Percentiles rank a stretch among this genome's conserved stretches.
Evolutionary conservation across 2,888 invertebrate species (phyloP).

Genomic region (Chelonus formosanus): DNA sequence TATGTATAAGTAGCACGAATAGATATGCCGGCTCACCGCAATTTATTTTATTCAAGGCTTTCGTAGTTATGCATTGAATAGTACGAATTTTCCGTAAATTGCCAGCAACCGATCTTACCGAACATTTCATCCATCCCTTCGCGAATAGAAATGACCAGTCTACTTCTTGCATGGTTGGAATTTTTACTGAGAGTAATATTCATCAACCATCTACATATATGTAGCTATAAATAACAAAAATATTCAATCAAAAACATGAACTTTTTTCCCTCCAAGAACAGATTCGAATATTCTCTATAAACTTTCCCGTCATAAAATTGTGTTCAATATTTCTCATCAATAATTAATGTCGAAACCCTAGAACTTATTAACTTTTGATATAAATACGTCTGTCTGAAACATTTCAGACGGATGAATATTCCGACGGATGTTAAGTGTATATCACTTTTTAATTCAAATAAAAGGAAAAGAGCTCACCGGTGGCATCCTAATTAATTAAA

Average conservation of each 20-base stretch:
- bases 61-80: constrained; percentile 56
- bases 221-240: not conserved
- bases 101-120: constrained; percentile 38
- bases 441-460: too few relatives aligned
- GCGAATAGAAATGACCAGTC: constrained; percentile 53
- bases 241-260: too few relatives aligned
- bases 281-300: too few relatives aligned
- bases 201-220: not conserved
- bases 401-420: too few relatives aligned
- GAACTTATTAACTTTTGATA: too few relatives aligned
- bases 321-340: too few relatives aligned
- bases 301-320: too few relatives aligned
- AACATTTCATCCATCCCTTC: not conserved
- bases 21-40: constrained; percentile 38
- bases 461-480: not conserved
- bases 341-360: too few relatives aligned
- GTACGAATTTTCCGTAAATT: constrained; percentile 56
- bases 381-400: too few relatives aligned
- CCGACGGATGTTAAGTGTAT: too few relatives aligned
- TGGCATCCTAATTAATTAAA: constrained; percentile 30
- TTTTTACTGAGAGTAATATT: constrained; percentile 1
- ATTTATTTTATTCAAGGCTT: constrained; percentile 51
- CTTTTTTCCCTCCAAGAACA: too few relatives aligned
- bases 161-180: constrained; percentile 12
- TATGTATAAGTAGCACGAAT: constrained; percentile 11